Conservation (phyloP, 2,113 vertebrate genomes). For the Peromyscus californicus region DNA sequence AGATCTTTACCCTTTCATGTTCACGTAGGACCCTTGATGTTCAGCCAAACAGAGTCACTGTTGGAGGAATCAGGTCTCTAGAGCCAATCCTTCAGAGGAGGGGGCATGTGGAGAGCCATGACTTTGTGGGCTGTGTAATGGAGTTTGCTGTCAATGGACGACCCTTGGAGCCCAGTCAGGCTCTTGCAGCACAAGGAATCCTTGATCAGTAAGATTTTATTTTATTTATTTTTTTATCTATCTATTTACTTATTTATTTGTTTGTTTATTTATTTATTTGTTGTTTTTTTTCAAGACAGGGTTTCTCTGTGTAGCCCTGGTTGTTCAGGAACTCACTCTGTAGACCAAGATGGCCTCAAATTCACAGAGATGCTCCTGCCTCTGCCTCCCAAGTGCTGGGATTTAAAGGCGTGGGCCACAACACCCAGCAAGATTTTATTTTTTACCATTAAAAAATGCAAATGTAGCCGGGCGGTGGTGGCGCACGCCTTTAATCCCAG, state of each 20-base stretch:
- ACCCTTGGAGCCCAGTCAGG: constrained; percentile 97
- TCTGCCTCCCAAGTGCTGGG: not conserved
- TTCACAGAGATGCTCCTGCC: not conserved
- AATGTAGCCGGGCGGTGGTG: no score
- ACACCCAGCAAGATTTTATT: constrained; percentile 88
- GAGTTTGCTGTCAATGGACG: constrained; percentile 99
- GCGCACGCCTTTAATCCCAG: no score
- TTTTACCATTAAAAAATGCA: constrained; percentile 6
- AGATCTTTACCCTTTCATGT: constrained; percentile 40
- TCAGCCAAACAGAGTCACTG: constrained; percentile 96
- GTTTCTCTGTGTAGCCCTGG: not conserved
- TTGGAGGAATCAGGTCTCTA: constrained; percentile 94
- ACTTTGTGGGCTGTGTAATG: constrained; percentile 99
- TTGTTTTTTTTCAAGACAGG: not conserved
- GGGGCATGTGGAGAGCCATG: constrained; percentile 96
- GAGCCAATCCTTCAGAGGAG: constrained; percentile 95
- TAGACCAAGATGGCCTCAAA: not conserved
- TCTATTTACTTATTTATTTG: no score
- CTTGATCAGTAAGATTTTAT: constrained; percentile 93
- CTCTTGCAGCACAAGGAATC: constrained; percentile 94
- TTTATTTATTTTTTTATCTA: not conserved
- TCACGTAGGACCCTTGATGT: constrained; percentile 95
- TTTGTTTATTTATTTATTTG: no score
- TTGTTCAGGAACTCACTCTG: not conserved
- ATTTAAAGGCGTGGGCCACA: not conserved